Conservation (phyloP, 2,113 vertebrate genomes). For the Euleptes europaea region DNA sequence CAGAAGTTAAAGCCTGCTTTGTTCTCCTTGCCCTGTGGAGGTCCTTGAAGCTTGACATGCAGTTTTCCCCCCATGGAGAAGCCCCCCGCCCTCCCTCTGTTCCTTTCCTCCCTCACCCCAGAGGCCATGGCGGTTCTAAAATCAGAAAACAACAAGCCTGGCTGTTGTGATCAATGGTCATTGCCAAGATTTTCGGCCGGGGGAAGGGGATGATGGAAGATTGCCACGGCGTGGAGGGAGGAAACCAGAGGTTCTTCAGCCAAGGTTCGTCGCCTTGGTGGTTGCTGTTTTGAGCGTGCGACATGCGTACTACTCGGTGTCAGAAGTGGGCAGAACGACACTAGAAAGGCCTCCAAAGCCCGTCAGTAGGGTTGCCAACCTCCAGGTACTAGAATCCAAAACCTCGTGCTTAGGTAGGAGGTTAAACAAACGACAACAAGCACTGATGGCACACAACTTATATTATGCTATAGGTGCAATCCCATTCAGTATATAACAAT, state of each 20-base stretch:
- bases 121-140: neutral
- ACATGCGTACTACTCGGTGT: neutral
- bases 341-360: too few relatives aligned
- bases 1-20: neutral
- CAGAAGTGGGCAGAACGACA: too few relatives aligned
- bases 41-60: neutral
- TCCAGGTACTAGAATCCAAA: too few relatives aligned
- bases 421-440: too few relatives aligned
- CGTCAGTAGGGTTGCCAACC: too few relatives aligned
- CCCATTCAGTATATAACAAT: too few relatives aligned
- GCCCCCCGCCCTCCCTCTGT: neutral
- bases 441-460: too few relatives aligned
- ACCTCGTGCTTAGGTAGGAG: too few relatives aligned
- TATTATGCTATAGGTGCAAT: too few relatives aligned
- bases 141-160: neutral
- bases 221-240: neutral
- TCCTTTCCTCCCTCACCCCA: too few relatives aligned
- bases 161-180: neutral
- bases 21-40: neutral
- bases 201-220: neutral
- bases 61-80: neutral
- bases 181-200: neutral
- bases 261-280: neutral
- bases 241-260: neutral
- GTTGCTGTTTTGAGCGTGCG: neutral